Base-by-base conservation (phyloP, 2,888 invertebrate species). In the Petrolisthes cinctipes region DNA sequence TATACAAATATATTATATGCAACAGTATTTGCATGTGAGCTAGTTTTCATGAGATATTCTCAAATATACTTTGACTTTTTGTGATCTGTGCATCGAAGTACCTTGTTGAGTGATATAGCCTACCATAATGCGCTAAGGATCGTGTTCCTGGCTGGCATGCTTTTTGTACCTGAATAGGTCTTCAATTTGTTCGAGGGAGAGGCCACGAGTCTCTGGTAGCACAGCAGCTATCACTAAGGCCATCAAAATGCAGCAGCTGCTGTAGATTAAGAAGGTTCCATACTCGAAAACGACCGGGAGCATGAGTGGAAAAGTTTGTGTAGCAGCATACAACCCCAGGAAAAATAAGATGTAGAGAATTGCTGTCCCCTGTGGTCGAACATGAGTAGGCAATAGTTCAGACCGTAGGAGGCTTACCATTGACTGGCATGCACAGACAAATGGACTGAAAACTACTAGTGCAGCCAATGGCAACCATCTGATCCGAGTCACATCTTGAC, bases 151-250 rank as follows among this genome's bases (percentile, higher is more conserved):
- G 2, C 37, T 37, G 37, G 37, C 37, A 37, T 37, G 11, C 11
- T 75, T 83, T 71, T 53, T 68, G 54, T 71, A 37, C 51, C 78
- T 56, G 61, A 61, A 86, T 6, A 86, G 66, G 14, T 86, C 83
- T 14, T 89, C 89, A n/a, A 89, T 89, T 79, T 89, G 82, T 20
- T 90, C 90, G 5, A 90, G 23, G 7, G 88, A 88, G 54, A 83
- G 88, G n/a, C 88, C 87, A 4, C 75, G 73, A 9, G 90, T 90
- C 51, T 90, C 90, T 4, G 89, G 90, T 5, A 90, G 82, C 23
- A 82, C 23, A 17, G 87, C 7, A 7, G 73, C 87, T 4, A 78
- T 83, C 23, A 87, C 78, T 20, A 83, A 54, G 4, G 83, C 87
- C 83, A 89, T 85, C n/a, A 85, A 5, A 14, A 90, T 20, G 14